phyloP scores from a whole-genome alignment of 2,113 vertebrate genomes.

The Otolemur garnettii region DNA sequence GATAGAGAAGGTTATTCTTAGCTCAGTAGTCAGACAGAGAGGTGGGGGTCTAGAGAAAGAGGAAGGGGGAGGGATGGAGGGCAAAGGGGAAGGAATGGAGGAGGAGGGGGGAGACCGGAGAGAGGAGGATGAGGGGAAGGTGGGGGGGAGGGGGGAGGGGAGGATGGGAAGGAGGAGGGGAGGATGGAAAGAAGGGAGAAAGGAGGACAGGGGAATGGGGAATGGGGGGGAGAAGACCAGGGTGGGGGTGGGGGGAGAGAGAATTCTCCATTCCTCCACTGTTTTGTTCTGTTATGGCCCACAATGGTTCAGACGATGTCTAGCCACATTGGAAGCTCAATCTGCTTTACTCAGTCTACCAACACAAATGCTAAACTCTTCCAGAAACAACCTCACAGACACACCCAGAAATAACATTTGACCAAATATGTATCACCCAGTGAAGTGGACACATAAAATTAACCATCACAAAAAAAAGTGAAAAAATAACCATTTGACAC shows the following conservation, averaged over 20 bases:
- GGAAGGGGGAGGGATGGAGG: no score
- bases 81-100: no score
- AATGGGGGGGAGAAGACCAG: no score
- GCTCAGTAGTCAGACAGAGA: neutral
- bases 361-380: neutral
- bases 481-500: neutral
- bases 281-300: neutral
- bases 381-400: neutral
- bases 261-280: neutral
- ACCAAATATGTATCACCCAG: neutral
- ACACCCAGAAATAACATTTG: neutral
- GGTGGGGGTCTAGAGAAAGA: no score
- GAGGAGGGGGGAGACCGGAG: no score
- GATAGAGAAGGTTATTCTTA: neutral
- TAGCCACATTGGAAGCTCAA: neutral
- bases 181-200: no score
- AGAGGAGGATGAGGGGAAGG: no score
- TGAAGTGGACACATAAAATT: neutral
- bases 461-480: neutral
- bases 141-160: no score
- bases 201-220: no score
- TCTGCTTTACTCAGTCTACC: neutral
- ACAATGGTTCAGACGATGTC: neutral
- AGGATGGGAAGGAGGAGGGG: no score
- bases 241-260: neutral